phyloP scores from a whole-genome alignment of 2,113 vertebrate species.

The Oryzias javanicus region DNA sequence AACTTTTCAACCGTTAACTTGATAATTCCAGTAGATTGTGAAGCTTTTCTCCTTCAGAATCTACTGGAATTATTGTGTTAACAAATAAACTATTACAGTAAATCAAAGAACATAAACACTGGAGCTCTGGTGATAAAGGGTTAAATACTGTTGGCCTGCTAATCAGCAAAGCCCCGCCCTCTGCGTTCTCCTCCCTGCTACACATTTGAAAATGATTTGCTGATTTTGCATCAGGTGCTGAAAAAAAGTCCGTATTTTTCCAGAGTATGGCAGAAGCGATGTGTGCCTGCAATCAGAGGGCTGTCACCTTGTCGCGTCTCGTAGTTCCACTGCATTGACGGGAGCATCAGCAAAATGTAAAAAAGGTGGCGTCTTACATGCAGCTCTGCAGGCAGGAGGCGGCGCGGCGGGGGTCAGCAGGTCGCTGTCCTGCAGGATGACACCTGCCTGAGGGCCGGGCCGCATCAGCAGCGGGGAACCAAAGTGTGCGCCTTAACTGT shows the following conservation, averaged over 20 bases:
- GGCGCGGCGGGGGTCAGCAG: constrained; percentile 19
- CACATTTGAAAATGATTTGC: background rate
- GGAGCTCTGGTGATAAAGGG: no score
- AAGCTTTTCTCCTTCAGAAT: no score
- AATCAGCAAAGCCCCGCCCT: background rate
- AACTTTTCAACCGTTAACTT: no score
- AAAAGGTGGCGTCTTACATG: constrained; percentile 36
- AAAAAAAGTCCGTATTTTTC: background rate
- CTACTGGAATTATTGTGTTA: no score
- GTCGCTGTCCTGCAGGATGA: constrained; percentile 26
- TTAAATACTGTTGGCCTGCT: background rate
- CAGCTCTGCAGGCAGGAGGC: background rate
- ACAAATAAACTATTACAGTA: no score
- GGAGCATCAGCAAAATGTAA: constrained; percentile 47
- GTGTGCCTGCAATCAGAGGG: background rate
- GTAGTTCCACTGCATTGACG: constrained; percentile 21
- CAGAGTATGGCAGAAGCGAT: background rate
- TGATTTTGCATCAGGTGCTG: background rate
- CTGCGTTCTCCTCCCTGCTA: background rate
- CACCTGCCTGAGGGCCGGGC: background rate
- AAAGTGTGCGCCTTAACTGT: background rate
- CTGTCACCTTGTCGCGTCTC: constrained; percentile 25
- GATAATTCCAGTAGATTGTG: no score
- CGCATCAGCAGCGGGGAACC: constrained; percentile 12
- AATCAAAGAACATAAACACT: no score